Conservation (phyloP, 2,113 vertebrate genomes). For the Chlorocebus sabaeus region DNA sequence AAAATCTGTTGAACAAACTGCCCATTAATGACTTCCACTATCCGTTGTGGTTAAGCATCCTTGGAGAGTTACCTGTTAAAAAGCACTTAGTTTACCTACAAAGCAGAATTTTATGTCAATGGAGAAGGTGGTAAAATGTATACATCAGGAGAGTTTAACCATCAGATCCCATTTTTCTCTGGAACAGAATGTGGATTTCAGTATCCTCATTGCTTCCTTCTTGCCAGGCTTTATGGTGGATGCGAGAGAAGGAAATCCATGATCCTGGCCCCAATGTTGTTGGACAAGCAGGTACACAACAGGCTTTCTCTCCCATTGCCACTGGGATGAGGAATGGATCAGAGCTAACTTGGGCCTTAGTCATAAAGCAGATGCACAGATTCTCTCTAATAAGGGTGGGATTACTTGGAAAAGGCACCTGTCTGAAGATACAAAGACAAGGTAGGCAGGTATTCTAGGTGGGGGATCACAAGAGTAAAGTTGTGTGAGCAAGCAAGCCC, state of each 20-base stretch:
- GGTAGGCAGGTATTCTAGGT: neutral
- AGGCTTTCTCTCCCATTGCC: neutral
- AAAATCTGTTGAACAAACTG: slow-evolving; percentile 1
- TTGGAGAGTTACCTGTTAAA: neutral
- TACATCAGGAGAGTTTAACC: neutral
- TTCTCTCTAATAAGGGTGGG: neutral
- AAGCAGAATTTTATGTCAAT: neutral
- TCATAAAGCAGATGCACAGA: neutral
- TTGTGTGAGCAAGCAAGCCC: neutral
- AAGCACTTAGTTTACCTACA: neutral
- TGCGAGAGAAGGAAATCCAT: neutral
- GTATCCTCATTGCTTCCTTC: neutral
- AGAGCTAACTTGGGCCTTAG: neutral
- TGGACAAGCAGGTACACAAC: neutral
- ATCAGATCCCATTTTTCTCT: neutral
- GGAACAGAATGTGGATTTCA: neutral
- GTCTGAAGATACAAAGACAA: neutral
- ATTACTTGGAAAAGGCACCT: neutral
- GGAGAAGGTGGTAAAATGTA: neutral
- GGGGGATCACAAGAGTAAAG: neutral
- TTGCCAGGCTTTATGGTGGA: neutral
- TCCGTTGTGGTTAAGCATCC: neutral
- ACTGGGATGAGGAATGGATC: neutral
- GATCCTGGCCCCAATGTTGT: neutral
- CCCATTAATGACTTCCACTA: neutral